Evolutionary conservation across 1,140 invertebrate genomes (phyloP).

Genomic region (Neodiprion pinetum): DNA sequence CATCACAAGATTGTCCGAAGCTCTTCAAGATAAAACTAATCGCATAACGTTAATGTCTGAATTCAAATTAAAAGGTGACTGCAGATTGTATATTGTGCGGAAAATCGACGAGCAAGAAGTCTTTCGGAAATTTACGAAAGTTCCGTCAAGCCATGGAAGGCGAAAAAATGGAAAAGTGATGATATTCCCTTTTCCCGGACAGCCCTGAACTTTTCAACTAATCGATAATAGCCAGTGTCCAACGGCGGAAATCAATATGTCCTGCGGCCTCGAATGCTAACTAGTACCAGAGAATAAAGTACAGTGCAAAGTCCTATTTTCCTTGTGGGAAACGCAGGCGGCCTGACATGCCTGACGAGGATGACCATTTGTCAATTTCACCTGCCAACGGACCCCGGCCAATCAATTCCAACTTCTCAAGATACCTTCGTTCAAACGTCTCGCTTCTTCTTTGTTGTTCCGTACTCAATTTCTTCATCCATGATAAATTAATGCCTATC

Average conservation of each 20-base stretch:
- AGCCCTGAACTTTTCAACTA: slow-evolving; percentile 54
- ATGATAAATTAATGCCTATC: too few relatives aligned
- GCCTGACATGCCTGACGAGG: not conserved
- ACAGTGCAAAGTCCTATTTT: not conserved
- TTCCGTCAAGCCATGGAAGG: not conserved
- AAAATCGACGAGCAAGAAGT: too few relatives aligned
- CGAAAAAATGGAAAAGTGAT: slow-evolving; percentile 13
- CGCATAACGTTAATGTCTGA: too few relatives aligned
- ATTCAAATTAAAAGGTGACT: too few relatives aligned
- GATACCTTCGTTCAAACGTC: too few relatives aligned
- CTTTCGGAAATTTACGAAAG: too few relatives aligned
- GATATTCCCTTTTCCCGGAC: slow-evolving; percentile 34
- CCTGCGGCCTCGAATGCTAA: slow-evolving; percentile 42
- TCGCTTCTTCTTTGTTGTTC: too few relatives aligned
- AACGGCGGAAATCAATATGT: slow-evolving; percentile 39
- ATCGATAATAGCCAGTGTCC: slow-evolving; percentile 53
- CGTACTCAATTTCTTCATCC: too few relatives aligned
- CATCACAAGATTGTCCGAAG: too few relatives aligned
- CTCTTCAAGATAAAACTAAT: too few relatives aligned
- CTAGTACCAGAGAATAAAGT: not conserved
- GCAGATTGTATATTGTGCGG: too few relatives aligned
- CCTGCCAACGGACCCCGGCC: not conserved
- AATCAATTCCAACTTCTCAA: not conserved
- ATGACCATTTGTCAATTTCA: slow-evolving; percentile 7
- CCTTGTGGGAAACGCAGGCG: not conserved